A percentile compares a stretch with the other conserved stretches of the same genome.
Evolutionary conservation across 2,113 vertebrate species (phyloP).

Genomic region (Aegithalos caudatus): DNA sequence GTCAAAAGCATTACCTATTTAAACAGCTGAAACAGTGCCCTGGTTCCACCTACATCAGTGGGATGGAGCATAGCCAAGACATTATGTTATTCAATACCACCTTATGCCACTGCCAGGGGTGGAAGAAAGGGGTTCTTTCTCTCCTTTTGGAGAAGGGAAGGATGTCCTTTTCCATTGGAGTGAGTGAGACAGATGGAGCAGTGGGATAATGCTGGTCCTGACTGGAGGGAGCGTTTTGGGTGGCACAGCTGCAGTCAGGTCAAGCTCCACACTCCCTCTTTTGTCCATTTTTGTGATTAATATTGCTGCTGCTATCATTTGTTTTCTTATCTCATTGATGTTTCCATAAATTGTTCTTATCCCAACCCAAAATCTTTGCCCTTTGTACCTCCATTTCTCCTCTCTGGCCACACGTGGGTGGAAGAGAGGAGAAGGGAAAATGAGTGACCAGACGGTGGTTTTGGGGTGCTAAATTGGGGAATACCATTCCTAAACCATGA

Average conservation of each 20-base stretch:
- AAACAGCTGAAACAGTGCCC: neutral
- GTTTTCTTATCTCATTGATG: neutral
- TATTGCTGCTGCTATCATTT: neutral
- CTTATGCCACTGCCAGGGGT: neutral
- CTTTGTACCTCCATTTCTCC: neutral
- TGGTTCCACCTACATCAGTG: neutral
- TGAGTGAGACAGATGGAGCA: accelerated
- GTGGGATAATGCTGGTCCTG: neutral
- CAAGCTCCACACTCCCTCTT: neutral
- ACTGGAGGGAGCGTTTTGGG: neutral
- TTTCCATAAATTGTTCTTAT: neutral
- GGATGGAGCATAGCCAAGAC: neutral
- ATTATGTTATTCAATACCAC: neutral
- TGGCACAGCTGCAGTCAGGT: neutral
- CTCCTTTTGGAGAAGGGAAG: neutral
- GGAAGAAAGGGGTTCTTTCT: neutral
- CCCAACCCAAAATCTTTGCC: neutral
- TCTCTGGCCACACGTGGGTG: accelerated
- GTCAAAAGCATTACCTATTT: neutral
- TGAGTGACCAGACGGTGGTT: neutral
- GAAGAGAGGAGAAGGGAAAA: neutral
- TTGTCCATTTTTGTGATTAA: neutral
- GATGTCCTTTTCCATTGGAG: accelerated
- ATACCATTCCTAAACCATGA: neutral
- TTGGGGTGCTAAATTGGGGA: neutral